These are phyloP conservation scores for Pomatorhinus ruficollis DNA, from an alignment of 2,113 vertebrate species.

Conservation along the genomic window DNA sequence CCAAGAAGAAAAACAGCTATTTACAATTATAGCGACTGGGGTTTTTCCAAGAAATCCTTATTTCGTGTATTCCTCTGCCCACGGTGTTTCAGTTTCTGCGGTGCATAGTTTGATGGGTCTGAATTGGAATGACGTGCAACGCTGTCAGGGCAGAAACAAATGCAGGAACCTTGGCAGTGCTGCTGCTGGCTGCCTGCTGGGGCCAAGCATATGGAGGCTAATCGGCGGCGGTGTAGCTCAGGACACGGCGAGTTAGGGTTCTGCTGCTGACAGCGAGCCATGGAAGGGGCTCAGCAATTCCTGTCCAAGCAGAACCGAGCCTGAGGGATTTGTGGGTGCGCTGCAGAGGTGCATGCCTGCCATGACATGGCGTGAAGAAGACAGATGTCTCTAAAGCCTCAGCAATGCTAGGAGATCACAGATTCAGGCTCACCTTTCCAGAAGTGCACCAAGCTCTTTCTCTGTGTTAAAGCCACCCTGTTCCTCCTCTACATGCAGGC, in stretches of 20 bases:
- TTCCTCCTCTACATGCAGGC: neutral
- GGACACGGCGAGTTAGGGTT: neutral
- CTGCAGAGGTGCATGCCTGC: accelerated
- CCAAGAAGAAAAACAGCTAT: constrained; percentile 29
- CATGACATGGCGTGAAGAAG: accelerated
- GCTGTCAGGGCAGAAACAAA: neutral
- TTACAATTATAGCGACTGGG: neutral
- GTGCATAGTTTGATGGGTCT: neutral
- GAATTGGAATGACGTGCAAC: neutral
- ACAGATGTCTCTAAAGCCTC: neutral
- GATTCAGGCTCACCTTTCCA: neutral
- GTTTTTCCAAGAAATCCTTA: constrained; percentile 35
- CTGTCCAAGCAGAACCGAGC: neutral
- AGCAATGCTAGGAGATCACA: neutral
- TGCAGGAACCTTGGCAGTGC: neutral
- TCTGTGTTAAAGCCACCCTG: neutral
- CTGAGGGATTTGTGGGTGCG: neutral
- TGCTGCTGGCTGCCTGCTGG: constrained; percentile 11
- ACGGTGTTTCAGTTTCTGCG: neutral
- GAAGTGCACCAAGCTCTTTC: neutral
- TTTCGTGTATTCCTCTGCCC: constrained; percentile 18
- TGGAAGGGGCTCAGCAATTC: neutral
- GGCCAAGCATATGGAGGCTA: neutral
- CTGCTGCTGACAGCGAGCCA: neutral
- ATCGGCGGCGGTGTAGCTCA: neutral